Base-by-base conservation (phyloP, 2,113 vertebrate genomes). In the Chauna torquata region DNA sequence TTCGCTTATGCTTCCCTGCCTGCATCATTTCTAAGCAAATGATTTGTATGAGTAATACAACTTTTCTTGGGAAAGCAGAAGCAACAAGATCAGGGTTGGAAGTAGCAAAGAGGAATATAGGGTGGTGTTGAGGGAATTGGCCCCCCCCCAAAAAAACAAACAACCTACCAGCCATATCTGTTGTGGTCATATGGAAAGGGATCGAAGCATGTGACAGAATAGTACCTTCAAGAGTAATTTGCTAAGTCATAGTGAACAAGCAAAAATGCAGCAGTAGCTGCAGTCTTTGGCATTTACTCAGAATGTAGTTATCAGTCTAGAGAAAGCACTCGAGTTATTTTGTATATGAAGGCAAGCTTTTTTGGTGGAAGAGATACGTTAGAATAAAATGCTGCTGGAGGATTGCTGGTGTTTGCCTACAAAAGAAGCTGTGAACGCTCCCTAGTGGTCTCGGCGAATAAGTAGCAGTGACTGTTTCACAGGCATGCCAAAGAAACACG, bases 171-270 rank as follows among this genome's bases (percentile, higher is more conserved):
- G 57, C 82, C 0, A 0, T 88, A 12, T 95, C 69, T 69, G 57
- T 62, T 91, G 70, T 92, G 94, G 70, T 91, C 78, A 76, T 69
- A 91, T 0, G 86, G 92, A 54, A 2, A 0, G 47, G 70, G 89
- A n/a, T 36, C 30, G 16, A n/a, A 91, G 94, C 92, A 94, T 79
- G 94, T 97, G 94, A 97, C 62, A 25, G 70, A 77, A 40, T 8
- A n/a, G 77, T 57, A 78, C 76, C 52, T 96, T 91, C 74, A 32
- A 9, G 76, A 88, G 74, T 28, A 79, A 94, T 91, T 76, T 97
- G 96, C 96, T 79, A 89, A 92, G 95, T 97, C 97, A 96, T n/a
- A 57, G 96, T 97, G 96, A 97, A 19, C 90, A 80, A 93, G 96
- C 94, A 38, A n/a, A 96, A 96, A 76, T 36, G 34, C 82, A 65